phyloP scores from a whole-genome alignment of 1,140 invertebrate genomes.

The Brachionus plicatilis region DNA sequence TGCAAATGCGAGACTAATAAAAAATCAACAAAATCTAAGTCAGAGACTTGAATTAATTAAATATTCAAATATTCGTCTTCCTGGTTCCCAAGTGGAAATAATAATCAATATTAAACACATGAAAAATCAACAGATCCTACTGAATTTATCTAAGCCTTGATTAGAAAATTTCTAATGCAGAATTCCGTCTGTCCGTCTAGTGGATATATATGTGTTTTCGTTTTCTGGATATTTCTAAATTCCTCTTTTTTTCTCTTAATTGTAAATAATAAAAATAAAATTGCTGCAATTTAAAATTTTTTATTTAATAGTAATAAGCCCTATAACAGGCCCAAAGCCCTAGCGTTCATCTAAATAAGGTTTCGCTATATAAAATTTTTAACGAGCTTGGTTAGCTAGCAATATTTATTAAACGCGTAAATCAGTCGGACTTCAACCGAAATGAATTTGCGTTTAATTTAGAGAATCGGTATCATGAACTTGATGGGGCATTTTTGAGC shows the following conservation, averaged over 20 bases:
- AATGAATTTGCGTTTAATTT: not conserved
- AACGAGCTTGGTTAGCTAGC: not conserved
- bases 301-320: not conserved
- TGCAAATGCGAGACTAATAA: not conserved
- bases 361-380: not conserved
- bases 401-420: not conserved
- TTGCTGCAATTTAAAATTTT: not conserved
- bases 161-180: not conserved
- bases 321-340: not conserved
- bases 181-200: not conserved
- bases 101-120: not conserved
- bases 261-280: not conserved
- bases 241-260: not conserved
- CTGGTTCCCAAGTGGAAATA: not conserved
- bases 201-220: not conserved
- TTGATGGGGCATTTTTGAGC: not conserved
- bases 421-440: not conserved
- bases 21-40: not conserved
- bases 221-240: not conserved
- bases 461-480: not conserved
- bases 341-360: not conserved
- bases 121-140: not conserved
- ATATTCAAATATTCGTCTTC: not conserved
- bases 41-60: not conserved
- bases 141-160: not conserved